phyloP scores from a whole-genome alignment of 2,797 vertebrate species.

The Dicrostonyx torquatus region DNA sequence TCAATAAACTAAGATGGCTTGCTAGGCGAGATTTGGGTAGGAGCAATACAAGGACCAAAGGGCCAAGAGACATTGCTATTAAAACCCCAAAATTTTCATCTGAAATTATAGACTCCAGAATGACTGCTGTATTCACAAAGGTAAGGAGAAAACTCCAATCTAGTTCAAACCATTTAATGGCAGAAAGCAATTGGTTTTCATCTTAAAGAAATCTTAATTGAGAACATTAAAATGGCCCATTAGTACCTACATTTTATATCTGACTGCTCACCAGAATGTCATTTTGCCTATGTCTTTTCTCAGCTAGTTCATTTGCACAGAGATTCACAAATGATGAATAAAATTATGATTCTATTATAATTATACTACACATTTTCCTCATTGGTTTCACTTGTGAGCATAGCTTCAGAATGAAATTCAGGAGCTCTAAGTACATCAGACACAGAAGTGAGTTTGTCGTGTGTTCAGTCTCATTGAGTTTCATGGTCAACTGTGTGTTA shows the following conservation, averaged over 20 bases:
- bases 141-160: not conserved
- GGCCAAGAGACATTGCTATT: not conserved
- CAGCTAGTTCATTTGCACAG: conserved; percentile 12
- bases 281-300: not conserved
- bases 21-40: not conserved
- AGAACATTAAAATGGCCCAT: not conserved
- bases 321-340: conserved; percentile 33
- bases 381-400: not conserved
- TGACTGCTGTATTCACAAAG: conserved; percentile 5
- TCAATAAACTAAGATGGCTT: not conserved
- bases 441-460: not conserved
- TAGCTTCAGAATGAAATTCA: conserved; percentile 20
- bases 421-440: conserved; percentile 24
- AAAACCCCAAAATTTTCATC: not conserved
- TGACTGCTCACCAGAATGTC: not conserved
- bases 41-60: not conserved
- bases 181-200: conserved; percentile 60
- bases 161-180: conserved; percentile 44
- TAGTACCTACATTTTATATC: not conserved
- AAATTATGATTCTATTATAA: not conserved
- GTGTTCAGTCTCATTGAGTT: conserved; percentile 50
- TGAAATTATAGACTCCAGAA: conserved; percentile 20
- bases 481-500: not conserved
- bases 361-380: not conserved
- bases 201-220: conserved; percentile 41